phyloP scores from a whole-genome alignment of 2,888 invertebrate genomes.

The Lepidochrysops patricia region DNA sequence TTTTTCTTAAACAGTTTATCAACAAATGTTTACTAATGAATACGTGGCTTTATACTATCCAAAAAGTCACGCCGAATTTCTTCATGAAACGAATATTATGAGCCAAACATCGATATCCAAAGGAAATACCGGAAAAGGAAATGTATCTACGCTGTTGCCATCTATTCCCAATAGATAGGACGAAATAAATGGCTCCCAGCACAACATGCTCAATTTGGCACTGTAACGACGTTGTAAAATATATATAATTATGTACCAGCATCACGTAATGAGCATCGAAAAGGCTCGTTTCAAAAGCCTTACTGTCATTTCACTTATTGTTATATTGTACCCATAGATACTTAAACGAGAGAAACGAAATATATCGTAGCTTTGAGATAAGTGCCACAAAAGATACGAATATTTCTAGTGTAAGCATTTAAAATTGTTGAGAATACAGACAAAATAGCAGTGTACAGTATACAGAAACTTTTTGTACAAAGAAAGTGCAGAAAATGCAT shows the following conservation, averaged over 20 bases:
- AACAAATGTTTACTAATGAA: no score
- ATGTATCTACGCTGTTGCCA: constrained; percentile 5
- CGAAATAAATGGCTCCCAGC: constrained; percentile 6
- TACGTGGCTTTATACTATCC: constrained; percentile 4
- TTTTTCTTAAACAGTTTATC: no score
- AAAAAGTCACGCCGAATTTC: constrained; percentile 16
- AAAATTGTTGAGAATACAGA: background rate
- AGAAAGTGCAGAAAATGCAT: background rate
- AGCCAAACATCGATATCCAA: background rate
- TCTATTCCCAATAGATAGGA: constrained; percentile 4
- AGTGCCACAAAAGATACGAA: background rate
- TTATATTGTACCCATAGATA: no score
- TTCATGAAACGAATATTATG: background rate
- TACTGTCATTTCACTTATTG: no score
- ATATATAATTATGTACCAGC: background rate
- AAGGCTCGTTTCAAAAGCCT: background rate
- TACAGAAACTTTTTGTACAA: background rate
- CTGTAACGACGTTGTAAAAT: constrained; percentile 1
- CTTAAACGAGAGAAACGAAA: no score
- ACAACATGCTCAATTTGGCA: constrained; percentile 9
- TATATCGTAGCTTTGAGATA: no score
- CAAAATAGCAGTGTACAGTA: background rate
- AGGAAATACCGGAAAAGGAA: constrained; percentile 10
- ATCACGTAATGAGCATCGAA: background rate
- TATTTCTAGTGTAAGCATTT: background rate